Conservation (phyloP, 2,797 vertebrate species). For the Falco berigora region DNA sequence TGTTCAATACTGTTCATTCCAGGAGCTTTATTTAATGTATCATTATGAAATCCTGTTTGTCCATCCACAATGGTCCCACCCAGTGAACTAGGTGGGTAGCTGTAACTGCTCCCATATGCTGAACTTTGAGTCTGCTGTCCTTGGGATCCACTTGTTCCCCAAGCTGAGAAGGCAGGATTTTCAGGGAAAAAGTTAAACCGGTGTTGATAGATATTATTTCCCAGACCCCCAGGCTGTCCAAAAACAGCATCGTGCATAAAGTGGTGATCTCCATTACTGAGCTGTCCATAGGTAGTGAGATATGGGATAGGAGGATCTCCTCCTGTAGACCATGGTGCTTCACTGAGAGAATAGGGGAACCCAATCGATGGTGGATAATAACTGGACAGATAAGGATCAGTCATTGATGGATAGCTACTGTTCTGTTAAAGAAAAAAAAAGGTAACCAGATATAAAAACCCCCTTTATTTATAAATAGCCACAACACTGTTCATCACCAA, state of each 20-base stretch:
- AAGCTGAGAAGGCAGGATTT: conserved; percentile 92
- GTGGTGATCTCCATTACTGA: conserved; percentile 95
- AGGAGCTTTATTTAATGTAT: conserved; percentile 91
- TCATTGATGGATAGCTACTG: conserved; percentile 97
- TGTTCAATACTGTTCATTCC: conserved; percentile 96
- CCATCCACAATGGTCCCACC: conserved; percentile 92
- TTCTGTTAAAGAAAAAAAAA: conserved; percentile 75
- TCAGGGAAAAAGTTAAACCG: conserved; percentile 96
- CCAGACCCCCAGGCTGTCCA: conserved; percentile 90
- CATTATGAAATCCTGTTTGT: conserved; percentile 91
- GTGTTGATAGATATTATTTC: conserved; percentile 91
- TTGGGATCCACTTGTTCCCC: conserved; percentile 92
- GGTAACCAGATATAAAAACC: neutral
- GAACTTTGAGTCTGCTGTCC: conserved; percentile 94
- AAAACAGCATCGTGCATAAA: conserved; percentile 96
- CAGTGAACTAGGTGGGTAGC: conserved; percentile 91
- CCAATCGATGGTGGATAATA: conserved; percentile 94
- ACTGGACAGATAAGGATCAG: conserved; percentile 92
- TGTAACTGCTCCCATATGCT: conserved; percentile 91
- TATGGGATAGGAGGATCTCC: conserved; percentile 95
- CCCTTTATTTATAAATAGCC: neutral
- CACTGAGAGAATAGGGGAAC: conserved; percentile 92
- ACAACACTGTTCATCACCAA: neutral
- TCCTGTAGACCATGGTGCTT: conserved; percentile 95
- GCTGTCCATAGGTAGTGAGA: conserved; percentile 91